A percentile compares a stretch with the other conserved stretches of the same genome.
These are phyloP conservation scores for Trichosurus vulpecula DNA, from an alignment of 2,797 vertebrate genomes.

Conservation along the genomic window DNA sequence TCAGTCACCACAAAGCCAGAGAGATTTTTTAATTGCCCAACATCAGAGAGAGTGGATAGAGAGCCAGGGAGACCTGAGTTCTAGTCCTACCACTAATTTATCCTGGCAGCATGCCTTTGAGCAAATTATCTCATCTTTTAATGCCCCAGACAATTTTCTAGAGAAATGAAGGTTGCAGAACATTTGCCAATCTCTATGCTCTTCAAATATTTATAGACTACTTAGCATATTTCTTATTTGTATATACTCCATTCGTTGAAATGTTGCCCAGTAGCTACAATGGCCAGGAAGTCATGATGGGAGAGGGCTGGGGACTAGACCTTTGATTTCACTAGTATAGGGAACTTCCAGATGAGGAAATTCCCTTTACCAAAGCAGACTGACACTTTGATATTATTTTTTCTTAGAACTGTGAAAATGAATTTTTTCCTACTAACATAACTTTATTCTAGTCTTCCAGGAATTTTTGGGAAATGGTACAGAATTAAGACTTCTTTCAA, in stretches of 20 bases:
- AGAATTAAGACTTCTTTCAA: not conserved
- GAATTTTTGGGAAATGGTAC: not conserved
- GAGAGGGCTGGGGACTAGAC: not conserved
- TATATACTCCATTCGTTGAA: not conserved
- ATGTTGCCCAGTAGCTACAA: not conserved
- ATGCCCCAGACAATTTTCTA: not conserved
- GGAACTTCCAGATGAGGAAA: not conserved
- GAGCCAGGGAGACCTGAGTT: not conserved
- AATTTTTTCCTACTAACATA: not conserved
- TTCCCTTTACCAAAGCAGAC: not conserved
- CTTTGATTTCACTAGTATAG: not conserved
- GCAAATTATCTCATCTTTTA: not conserved
- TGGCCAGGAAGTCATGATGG: not conserved
- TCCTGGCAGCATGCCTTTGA: not conserved
- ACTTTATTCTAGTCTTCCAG: not conserved
- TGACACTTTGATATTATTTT: not conserved
- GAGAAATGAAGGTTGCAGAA: not conserved
- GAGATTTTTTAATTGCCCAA: not conserved
- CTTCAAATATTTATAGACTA: not conserved
- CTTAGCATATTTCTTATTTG: not conserved
- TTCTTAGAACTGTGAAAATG: not conserved
- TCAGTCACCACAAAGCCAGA: not conserved
- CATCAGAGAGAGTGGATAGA: not conserved
- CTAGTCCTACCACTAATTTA: not conserved
- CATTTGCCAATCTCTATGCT: not conserved